Evolutionary conservation across 2,888 invertebrate species (phyloP).

Genomic region (Ophioninae sp.): DNA sequence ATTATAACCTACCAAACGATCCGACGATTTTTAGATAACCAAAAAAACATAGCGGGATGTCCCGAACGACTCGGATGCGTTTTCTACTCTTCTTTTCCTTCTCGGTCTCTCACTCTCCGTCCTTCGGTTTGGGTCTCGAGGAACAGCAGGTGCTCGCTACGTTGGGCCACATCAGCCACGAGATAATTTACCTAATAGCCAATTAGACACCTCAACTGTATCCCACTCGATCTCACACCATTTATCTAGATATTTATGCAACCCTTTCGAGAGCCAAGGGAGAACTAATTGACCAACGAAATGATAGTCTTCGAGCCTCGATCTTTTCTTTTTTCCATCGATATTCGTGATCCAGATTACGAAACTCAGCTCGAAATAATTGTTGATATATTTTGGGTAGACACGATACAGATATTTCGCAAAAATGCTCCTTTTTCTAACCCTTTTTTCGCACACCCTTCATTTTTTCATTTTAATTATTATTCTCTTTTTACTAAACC

Average conservation of each 20-base stretch:
- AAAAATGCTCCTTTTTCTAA: background rate
- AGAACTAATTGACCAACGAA: slow-evolving; percentile 58
- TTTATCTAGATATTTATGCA: slow-evolving; percentile 65
- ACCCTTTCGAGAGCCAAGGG: slow-evolving; percentile 50
- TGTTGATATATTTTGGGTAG: slow-evolving; percentile 2
- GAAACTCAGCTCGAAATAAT: slow-evolving; percentile 20
- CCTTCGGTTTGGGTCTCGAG: slow-evolving; percentile 41
- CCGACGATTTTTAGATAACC: slow-evolving; percentile 41
- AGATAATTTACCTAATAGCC: slow-evolving; percentile 67
- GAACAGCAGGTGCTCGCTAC: slow-evolving; percentile 62
- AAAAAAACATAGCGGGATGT: slow-evolving; percentile 50
- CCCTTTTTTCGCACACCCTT: no score
- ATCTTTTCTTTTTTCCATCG: slow-evolving; percentile 4
- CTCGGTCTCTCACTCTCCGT: slow-evolving; percentile 42
- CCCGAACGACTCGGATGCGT: slow-evolving; percentile 33
- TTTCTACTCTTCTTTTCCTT: slow-evolving; percentile 28
- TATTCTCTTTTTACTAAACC: background rate
- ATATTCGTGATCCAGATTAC: slow-evolving; percentile 26
- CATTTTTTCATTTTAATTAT: background rate
- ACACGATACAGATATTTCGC: slow-evolving; percentile 5
- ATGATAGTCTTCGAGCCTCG: slow-evolving; percentile 27
- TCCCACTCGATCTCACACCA: slow-evolving; percentile 61
- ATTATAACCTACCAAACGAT: slow-evolving; percentile 30
- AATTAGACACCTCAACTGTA: slow-evolving; percentile 65
- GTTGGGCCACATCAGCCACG: slow-evolving; percentile 60